Conservation (phyloP, 2,888 invertebrate genomes). For the Aleiodes alternator region DNA sequence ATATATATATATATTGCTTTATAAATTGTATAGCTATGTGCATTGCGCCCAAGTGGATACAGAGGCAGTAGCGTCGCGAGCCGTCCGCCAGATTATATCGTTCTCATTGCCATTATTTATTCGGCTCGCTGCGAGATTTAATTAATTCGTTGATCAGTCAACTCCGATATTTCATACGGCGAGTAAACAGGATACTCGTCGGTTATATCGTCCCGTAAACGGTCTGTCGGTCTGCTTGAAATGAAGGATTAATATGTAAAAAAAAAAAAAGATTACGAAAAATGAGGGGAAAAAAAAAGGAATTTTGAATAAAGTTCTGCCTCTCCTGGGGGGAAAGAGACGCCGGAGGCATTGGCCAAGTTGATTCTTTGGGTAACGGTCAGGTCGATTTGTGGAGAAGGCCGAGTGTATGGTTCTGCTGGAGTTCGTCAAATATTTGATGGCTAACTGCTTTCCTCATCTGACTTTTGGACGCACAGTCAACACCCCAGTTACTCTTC, state of each 20-base stretch:
- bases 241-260: constrained; percentile 38
- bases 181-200: constrained; percentile 42
- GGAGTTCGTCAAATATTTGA: constrained; percentile 59
- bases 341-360: constrained; percentile 40
- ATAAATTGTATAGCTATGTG: constrained; percentile 31
- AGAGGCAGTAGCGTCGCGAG: constrained; percentile 25
- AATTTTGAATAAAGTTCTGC: too few relatives aligned
- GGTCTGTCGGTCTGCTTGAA: constrained; percentile 26
- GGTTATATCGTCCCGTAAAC: constrained; percentile 17
- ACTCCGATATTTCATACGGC: constrained; percentile 37
- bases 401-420: constrained; percentile 43
- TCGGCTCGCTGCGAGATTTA: constrained; percentile 50
- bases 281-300: too few relatives aligned
- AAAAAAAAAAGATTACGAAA: background rate
- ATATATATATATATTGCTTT: background rate
- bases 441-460: constrained; percentile 54
- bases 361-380: constrained; percentile 30
- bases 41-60: constrained; percentile 30
- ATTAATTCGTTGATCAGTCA: constrained; percentile 56
- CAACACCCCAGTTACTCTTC: constrained; percentile 50
- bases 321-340: background rate
- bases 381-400: background rate
- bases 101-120: constrained; percentile 57
- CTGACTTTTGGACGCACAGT: constrained; percentile 55
- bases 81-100: constrained; percentile 54